Evolutionary conservation across 2,888 invertebrate genomes (phyloP).

Genomic region (Phaedon cochleariae): DNA sequence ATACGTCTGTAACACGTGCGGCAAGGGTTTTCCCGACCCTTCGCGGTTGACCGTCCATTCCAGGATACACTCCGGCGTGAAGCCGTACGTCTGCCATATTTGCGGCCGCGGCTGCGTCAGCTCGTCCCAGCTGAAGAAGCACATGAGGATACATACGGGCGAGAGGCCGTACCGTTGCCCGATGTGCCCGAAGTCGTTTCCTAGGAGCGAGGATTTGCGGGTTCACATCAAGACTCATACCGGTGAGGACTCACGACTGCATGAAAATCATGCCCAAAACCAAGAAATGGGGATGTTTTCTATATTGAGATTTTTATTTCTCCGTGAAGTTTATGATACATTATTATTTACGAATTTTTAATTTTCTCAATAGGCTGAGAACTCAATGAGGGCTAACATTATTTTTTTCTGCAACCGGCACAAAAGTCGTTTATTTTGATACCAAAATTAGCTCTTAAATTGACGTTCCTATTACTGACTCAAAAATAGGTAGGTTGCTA

Average conservation of each 20-base stretch:
- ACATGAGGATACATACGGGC: constrained; percentile 63
- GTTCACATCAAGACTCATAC: constrained; percentile 60
- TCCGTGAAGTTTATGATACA: too few relatives aligned
- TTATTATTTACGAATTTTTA: too few relatives aligned
- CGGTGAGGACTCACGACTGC: too few relatives aligned
- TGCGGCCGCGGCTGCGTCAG: constrained; percentile 59
- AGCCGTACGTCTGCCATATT: constrained; percentile 59
- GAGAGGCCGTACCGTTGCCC: constrained; percentile 62
- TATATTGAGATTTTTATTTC: neutral
- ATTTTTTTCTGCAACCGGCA: too few relatives aligned
- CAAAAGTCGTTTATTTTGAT: too few relatives aligned
- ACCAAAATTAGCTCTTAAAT: too few relatives aligned
- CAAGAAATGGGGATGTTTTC: neutral
- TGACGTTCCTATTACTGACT: too few relatives aligned
- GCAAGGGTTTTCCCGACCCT: constrained; percentile 64
- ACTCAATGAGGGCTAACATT: too few relatives aligned
- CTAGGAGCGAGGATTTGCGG: constrained; percentile 57
- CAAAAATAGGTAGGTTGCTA: too few relatives aligned
- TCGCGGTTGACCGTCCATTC: constrained; percentile 64
- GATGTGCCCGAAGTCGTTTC: constrained; percentile 56
- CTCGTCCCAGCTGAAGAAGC: constrained; percentile 62
- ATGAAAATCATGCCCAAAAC: too few relatives aligned
- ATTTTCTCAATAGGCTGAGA: too few relatives aligned
- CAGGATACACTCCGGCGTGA: constrained; percentile 63
- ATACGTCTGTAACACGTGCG: constrained; percentile 60